These are phyloP conservation scores for Poecilia picta DNA, from an alignment of 2,797 vertebrate species.

Conservation along the genomic window DNA sequence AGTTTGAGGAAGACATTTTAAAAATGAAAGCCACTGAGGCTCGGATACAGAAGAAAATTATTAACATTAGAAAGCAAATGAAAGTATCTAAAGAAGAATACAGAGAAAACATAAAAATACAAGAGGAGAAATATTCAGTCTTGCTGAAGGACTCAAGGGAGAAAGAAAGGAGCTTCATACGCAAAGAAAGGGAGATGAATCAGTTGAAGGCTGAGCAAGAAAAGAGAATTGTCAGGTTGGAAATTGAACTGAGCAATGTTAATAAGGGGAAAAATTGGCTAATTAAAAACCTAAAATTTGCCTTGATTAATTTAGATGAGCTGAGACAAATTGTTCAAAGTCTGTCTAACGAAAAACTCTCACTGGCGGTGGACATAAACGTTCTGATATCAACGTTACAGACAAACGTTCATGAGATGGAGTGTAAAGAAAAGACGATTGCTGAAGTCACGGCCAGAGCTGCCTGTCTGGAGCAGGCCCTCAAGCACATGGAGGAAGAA, in stretches of 20 bases:
- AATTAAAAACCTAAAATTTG: constrained; percentile 81
- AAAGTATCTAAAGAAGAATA: background rate
- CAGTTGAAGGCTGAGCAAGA: background rate
- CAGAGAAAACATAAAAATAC: background rate
- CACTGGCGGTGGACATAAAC: constrained; percentile 72
- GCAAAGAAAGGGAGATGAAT: background rate
- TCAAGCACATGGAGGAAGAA: constrained; percentile 61
- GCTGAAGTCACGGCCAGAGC: constrained; percentile 74
- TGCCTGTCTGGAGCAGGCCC: constrained; percentile 75
- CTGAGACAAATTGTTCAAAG: constrained; percentile 75
- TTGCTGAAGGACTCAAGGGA: background rate
- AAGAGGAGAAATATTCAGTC: background rate
- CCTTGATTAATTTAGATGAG: constrained; percentile 81
- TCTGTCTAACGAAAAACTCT: constrained; percentile 76
- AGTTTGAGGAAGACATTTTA: background rate
- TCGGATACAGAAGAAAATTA: background rate
- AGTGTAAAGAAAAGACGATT: constrained; percentile 76
- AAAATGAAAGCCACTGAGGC: background rate
- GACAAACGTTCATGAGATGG: constrained; percentile 79
- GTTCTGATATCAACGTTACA: constrained; percentile 77
- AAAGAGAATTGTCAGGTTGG: constrained; percentile 60
- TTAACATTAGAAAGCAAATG: background rate
- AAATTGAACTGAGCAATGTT: constrained; percentile 78
- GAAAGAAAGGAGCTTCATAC: background rate
- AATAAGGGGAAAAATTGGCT: constrained; percentile 88